phyloP scores from a whole-genome alignment of 2,113 vertebrate genomes.

The Myrmecophaga tridactyla region DNA sequence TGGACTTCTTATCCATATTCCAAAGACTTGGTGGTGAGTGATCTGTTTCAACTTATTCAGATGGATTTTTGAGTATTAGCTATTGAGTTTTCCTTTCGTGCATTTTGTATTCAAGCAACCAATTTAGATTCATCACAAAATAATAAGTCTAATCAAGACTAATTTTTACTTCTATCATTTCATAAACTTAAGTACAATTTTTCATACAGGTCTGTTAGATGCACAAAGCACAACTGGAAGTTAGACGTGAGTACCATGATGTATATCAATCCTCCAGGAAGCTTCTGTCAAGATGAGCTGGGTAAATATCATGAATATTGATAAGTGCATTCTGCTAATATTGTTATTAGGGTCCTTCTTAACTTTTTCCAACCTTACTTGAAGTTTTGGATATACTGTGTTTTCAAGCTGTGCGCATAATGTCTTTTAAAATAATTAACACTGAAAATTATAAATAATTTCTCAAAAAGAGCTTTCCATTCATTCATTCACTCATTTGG shows the following conservation, averaged over 20 bases:
- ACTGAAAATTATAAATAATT: background rate
- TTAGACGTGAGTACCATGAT: constrained; percentile 86
- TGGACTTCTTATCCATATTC: background rate
- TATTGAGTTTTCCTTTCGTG: background rate
- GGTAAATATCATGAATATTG: constrained; percentile 69
- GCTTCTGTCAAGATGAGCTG: constrained; percentile 88
- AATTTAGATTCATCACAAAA: background rate
- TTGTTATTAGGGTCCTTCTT: background rate
- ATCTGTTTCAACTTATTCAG: background rate
- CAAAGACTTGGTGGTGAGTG: background rate
- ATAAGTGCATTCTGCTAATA: background rate
- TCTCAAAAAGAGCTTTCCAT: background rate
- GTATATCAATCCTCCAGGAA: constrained; percentile 87
- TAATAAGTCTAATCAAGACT: background rate
- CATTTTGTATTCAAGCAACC: background rate
- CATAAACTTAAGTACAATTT: background rate
- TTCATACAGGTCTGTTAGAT: constrained; percentile 83
- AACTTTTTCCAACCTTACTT: background rate
- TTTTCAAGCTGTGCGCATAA: background rate
- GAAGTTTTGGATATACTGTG: background rate
- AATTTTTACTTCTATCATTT: background rate
- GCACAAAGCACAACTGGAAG: constrained; percentile 89
- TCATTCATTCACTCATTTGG: background rate
- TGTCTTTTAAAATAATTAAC: background rate
- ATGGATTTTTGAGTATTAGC: background rate